Conservation (phyloP, 2,797 vertebrate genomes). For the Knipowitschia caucasica region DNA sequence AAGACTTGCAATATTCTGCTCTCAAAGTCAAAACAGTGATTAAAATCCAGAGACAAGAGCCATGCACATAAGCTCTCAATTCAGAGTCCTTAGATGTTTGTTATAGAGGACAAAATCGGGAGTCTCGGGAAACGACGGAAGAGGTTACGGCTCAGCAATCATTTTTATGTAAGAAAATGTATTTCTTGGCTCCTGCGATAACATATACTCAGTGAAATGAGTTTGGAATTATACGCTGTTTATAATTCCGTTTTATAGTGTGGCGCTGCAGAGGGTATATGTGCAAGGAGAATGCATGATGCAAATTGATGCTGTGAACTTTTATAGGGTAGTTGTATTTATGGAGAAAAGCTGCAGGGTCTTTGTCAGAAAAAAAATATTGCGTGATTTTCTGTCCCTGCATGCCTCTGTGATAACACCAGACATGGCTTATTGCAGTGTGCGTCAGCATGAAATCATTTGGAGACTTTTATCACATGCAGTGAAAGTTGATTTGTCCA, state of each 20-base stretch:
- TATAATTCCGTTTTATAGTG: slow-evolving; percentile 23
- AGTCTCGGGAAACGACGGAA: not conserved
- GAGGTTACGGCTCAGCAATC: not conserved
- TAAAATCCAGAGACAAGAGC: not conserved
- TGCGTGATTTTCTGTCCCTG: slow-evolving; percentile 24
- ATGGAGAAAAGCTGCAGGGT: slow-evolving; percentile 28
- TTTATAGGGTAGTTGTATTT: slow-evolving; percentile 44
- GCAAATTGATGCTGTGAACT: slow-evolving; percentile 37
- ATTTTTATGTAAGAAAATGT: slow-evolving; percentile 10
- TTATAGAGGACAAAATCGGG: not conserved
- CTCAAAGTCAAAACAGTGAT: slow-evolving; percentile 2
- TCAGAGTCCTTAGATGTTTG: not conserved
- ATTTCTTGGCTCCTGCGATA: slow-evolving; percentile 17
- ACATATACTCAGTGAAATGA: slow-evolving; percentile 22
- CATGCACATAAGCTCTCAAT: not conserved
- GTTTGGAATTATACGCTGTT: slow-evolving; percentile 6
- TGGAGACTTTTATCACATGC: slow-evolving; percentile 12
- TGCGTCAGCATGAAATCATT: slow-evolving; percentile 28
- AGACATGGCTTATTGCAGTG: slow-evolving; percentile 9
- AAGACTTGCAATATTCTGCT: not conserved
- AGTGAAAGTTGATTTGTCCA: slow-evolving; percentile 19
- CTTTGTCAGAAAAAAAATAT: slow-evolving; percentile 23
- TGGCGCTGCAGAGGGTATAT: slow-evolving; percentile 19
- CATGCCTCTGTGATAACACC: slow-evolving; percentile 13
- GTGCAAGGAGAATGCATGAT: slow-evolving; percentile 22